Conservation (phyloP, 1,140 invertebrate species). For the Cepaea nemoralis region DNA sequence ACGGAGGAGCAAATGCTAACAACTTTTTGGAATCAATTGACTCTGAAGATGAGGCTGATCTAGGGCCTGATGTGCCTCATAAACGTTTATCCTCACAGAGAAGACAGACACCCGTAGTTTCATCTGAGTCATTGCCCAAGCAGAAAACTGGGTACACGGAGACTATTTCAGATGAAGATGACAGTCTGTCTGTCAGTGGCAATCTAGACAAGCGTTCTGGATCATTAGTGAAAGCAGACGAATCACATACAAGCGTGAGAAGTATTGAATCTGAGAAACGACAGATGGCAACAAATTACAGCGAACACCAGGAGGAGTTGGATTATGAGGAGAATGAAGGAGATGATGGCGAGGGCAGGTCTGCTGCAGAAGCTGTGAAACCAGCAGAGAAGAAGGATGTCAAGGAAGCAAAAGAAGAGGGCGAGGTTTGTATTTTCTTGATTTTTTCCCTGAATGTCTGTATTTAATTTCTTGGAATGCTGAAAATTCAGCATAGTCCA, state of each 20-base stretch:
- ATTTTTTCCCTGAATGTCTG: no score
- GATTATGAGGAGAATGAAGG: conserved; percentile 62
- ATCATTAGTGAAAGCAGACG: background rate
- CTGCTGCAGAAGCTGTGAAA: conserved; percentile 39
- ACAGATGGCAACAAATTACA: conserved; percentile 71
- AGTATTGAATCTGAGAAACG: conserved; percentile 36
- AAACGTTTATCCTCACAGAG: background rate
- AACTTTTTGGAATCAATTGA: conserved; percentile 40
- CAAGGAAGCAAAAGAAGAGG: conserved; percentile 47
- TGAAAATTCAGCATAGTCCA: no score
- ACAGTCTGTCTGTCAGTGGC: conserved; percentile 54
- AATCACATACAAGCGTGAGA: conserved; percentile 18
- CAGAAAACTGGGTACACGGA: conserved; percentile 34
- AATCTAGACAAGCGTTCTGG: conserved; percentile 4
- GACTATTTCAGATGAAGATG: conserved; percentile 42
- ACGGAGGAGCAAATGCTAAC: background rate
- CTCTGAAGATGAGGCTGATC: conserved; percentile 29
- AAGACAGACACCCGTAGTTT: background rate
- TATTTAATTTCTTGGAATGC: no score
- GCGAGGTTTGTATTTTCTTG: conserved; percentile 27
- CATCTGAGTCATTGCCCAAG: background rate
- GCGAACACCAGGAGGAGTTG: conserved; percentile 67
- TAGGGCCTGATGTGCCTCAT: background rate
- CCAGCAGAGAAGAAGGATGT: conserved; percentile 26
- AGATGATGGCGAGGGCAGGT: conserved; percentile 46